Evolutionary conservation across 2,797 vertebrate genomes (phyloP).

Genomic region (Apodemus agrarius): DNA sequence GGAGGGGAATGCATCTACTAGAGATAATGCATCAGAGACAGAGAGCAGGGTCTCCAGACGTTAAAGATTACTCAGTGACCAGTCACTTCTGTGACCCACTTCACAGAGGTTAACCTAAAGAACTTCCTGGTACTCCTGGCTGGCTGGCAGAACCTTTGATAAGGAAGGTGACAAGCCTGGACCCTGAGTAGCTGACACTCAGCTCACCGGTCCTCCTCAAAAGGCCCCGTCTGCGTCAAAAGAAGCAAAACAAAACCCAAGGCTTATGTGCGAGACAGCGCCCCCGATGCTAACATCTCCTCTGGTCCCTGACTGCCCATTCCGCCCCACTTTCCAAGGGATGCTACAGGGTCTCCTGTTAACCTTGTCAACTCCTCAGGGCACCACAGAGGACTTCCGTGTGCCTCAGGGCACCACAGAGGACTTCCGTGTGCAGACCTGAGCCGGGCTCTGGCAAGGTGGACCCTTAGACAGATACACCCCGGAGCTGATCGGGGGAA

Average conservation of each 20-base stretch:
- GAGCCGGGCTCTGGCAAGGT: accelerated
- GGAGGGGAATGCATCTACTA: background rate
- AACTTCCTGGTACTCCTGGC: background rate
- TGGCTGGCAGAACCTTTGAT: background rate
- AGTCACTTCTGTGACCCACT: accelerated
- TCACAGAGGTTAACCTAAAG: background rate
- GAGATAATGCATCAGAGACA: background rate
- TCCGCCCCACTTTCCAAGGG: too few species aligned
- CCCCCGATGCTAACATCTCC: accelerated
- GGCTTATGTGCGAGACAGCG: accelerated
- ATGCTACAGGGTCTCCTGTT: accelerated
- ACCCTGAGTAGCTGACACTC: background rate
- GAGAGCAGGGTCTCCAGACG: background rate
- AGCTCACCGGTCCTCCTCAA: background rate
- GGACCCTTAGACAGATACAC: background rate
- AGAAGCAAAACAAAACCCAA: background rate
- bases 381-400: too few species aligned
- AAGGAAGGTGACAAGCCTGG: background rate
- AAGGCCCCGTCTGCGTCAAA: background rate
- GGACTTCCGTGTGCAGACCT: too few species aligned
- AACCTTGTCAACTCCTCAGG: background rate
- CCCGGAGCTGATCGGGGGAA: background rate
- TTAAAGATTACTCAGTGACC: background rate
- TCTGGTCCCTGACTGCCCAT: accelerated
- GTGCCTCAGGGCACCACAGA: too few species aligned